Evolutionary conservation across 2,888 invertebrate genomes (phyloP).

Genomic region (Trypoxylon attenuatum): DNA sequence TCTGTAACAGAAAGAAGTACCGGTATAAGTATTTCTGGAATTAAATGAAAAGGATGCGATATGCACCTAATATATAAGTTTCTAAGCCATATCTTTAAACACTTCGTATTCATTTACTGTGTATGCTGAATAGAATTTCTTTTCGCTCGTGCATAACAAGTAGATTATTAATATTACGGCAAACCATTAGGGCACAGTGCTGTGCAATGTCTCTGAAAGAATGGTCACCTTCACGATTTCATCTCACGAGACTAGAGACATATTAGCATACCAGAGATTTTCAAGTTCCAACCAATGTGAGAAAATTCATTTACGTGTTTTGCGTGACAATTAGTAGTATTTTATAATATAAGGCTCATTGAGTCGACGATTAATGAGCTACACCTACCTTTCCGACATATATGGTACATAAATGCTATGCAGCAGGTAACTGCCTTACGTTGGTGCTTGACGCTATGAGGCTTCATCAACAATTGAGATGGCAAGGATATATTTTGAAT

Average conservation of each 20-base stretch:
- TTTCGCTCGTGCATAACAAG: conserved; percentile 24
- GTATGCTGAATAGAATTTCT: conserved; percentile 8
- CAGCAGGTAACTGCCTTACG: conserved; percentile 72
- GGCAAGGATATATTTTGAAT: conserved; percentile 68
- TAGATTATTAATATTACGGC: conserved; percentile 18
- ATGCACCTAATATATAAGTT: conserved; percentile 9
- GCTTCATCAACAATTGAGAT: conserved; percentile 72
- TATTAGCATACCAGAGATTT: conserved; percentile 17
- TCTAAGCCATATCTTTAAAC: conserved; percentile 14
- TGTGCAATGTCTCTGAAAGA: conserved; percentile 17
- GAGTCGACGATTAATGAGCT: conserved; percentile 55
- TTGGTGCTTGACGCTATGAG: conserved; percentile 70
- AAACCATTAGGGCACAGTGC: conserved; percentile 18
- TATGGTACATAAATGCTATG: conserved; percentile 74
- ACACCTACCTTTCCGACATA: conserved; percentile 72
- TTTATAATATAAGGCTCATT: conserved; percentile 53
- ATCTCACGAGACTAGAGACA: conserved; percentile 19
- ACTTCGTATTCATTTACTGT: conserved; percentile 1
- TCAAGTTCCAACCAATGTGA: conserved; percentile 30
- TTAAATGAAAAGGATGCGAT: neutral
- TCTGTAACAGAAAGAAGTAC: conserved; percentile 68
- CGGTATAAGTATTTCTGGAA: conserved; percentile 17
- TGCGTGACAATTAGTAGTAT: conserved; percentile 36
- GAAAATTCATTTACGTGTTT: conserved; percentile 27
- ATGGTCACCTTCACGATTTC: conserved; percentile 15